A percentile compares a stretch with the other conserved stretches of the same genome.
phyloP scores from a whole-genome alignment of 1,140 invertebrate species.

The Heliothis virescens region DNA sequence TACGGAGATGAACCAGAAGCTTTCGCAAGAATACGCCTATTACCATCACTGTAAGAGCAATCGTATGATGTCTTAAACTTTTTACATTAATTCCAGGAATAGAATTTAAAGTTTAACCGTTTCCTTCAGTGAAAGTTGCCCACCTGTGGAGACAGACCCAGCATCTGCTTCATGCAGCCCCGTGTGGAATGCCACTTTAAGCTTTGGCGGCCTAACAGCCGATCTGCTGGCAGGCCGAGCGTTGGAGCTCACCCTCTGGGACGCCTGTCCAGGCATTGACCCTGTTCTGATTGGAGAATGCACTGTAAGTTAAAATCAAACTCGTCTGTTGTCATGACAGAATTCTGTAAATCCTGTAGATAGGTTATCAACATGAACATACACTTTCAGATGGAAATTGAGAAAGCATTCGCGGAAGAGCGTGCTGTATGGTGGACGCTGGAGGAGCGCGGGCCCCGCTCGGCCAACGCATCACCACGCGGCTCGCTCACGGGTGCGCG shows the following conservation, averaged over 20 bases:
- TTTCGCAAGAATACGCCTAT: conserved; percentile 92
- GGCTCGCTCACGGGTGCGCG: conserved; percentile 90
- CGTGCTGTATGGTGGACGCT: conserved; percentile 95
- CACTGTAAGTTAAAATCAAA: conserved; percentile 87
- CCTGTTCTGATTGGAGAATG: conserved; percentile 94
- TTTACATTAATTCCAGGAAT: not conserved
- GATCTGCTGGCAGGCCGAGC: conserved; percentile 92
- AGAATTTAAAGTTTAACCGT: not conserved
- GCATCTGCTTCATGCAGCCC: conserved; percentile 94
- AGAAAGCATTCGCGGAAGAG: conserved; percentile 94
- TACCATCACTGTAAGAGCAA: conserved; percentile 91
- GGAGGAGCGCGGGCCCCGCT: conserved; percentile 92
- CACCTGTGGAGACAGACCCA: conserved; percentile 92
- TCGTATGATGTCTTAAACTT: not conserved
- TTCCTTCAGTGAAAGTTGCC: conserved; percentile 89
- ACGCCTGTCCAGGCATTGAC: conserved; percentile 92
- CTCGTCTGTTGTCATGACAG: too few species aligned
- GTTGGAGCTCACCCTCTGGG: conserved; percentile 95
- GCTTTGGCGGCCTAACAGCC: conserved; percentile 91
- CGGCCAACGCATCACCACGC: conserved; percentile 92
- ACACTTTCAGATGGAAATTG: conserved; percentile 84
- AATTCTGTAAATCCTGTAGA: not conserved
- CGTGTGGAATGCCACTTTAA: conserved; percentile 96
- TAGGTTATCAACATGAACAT: not conserved
- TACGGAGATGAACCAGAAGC: conserved; percentile 92